phyloP scores from a whole-genome alignment of 1,140 invertebrate genomes.

The Littorina saxatilis region DNA sequence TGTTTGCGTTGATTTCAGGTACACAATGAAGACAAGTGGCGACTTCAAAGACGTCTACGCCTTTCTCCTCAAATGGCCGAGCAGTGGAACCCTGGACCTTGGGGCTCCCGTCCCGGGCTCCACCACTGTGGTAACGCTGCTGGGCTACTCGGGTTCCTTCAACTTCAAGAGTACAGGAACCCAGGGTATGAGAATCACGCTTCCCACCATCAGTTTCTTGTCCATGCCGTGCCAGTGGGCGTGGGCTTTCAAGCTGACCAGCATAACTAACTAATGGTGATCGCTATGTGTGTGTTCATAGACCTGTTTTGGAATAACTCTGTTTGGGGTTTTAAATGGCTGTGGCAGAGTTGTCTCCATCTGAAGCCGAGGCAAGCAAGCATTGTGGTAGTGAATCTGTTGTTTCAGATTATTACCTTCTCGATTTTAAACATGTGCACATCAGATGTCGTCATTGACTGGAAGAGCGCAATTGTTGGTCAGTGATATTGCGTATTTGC shows the following conservation, averaged over 20 bases:
- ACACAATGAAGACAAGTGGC: conserved; percentile 55
- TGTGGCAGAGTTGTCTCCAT: too few species aligned
- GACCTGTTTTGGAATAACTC: too few species aligned
- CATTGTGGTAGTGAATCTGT: too few species aligned
- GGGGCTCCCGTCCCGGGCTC: conserved; percentile 51
- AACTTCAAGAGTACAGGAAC: conserved; percentile 45
- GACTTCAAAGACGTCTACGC: conserved; percentile 48
- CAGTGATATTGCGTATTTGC: too few species aligned
- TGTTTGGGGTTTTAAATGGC: too few species aligned
- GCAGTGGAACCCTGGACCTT: conserved; percentile 46
- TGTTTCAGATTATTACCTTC: too few species aligned
- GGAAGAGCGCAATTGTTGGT: too few species aligned
- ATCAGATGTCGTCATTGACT: too few species aligned
- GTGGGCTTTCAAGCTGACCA: conserved; percentile 62
- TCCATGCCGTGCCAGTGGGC: conserved; percentile 64
- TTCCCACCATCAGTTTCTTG: conserved; percentile 55
- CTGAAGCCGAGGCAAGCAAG: too few species aligned
- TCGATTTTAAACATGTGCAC: too few species aligned
- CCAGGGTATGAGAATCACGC: conserved; percentile 52
- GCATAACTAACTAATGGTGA: conserved; percentile 30
- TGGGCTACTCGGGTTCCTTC: conserved; percentile 56
- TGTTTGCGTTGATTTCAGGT: too few species aligned
- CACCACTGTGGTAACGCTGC: conserved; percentile 54
- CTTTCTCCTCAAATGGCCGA: conserved; percentile 59
- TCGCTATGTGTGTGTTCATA: too few species aligned